Evolutionary conservation across 2,888 invertebrate species (phyloP), one percentile per base, ranked within the genome.

Genomic region (Bellardia bayeri): DNA sequence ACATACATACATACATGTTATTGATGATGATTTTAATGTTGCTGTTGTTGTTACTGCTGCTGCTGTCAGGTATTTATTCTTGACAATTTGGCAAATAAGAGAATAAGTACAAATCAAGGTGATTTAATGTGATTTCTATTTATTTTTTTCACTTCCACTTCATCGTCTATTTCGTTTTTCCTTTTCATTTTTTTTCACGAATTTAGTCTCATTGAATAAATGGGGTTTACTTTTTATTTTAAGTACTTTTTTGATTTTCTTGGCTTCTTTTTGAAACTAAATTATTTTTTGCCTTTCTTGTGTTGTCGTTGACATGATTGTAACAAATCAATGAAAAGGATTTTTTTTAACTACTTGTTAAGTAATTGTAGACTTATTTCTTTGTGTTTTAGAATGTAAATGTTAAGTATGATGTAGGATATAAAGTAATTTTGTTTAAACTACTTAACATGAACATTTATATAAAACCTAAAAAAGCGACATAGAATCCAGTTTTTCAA

Each of bases 1-100:
- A n/a, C n/a, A n/a, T n/a, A n/a, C n/a, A n/a, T n/a, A n/a, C n/a
- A n/a, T 42, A n/a, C 13, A 11, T 61, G 11, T n/a, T 33, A 6
- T 69, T 51, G 37, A 40, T 49, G 23, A 30, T 13, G 23, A 8
- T 16, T 13, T 51, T 68, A 4, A 30, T 64, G 54, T 16, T 68
- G n/a, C 33, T 42, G 74, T 63, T 37, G 49, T 33, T 42, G 74
- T 63, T 37, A 37, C 14, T n/a, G 14, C 79, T 68, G 49, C 30
- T 66, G 42, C 68, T 79, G 68, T 61, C 68, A 79, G 74, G 69
- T 69, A 75, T 76, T 81, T 76, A 58, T 74, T 68, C 74, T 74
- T 79, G 74, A 82, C 79, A 79, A 69, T 82, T 74, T 79, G 63
- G 69, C 56, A 71, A 80, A 80, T 64, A 86, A 74, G 9, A 78